phyloP scores from a whole-genome alignment of 2,113 vertebrate species.

The Loxodonta africana region DNA sequence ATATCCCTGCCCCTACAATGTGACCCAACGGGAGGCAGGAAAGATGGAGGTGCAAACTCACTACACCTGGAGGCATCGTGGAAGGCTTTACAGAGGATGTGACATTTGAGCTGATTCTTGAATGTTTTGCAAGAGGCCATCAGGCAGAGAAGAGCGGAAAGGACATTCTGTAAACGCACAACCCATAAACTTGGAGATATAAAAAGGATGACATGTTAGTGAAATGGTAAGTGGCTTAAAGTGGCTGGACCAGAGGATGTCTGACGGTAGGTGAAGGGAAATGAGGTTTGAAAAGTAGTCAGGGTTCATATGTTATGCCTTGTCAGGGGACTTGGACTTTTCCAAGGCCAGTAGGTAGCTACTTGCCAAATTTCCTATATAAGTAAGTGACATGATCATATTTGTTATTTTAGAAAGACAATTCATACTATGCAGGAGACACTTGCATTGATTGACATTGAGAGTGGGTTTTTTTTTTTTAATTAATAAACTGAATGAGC shows the following conservation, averaged over 20 bases:
- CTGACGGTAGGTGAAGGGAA: background rate
- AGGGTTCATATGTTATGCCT: background rate
- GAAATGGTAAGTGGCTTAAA: background rate
- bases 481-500: conserved; percentile 39
- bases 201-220: background rate
- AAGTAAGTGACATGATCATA: background rate
- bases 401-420: conserved; percentile 40
- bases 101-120: background rate
- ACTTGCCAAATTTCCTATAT: background rate
- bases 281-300: background rate
- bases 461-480: background rate
- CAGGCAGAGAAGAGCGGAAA: background rate
- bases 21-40: background rate
- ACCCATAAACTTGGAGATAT: background rate
- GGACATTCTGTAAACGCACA: background rate
- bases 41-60: background rate
- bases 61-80: background rate
- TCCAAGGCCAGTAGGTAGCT: background rate
- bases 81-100: background rate
- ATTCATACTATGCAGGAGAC: background rate
- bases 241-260: background rate
- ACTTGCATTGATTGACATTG: background rate
- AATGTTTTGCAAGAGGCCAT: background rate
- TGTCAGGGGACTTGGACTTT: background rate
- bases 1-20: background rate